Evolutionary conservation across 2,113 vertebrate species (phyloP), one percentile per base, ranked within the genome.

Genomic region (Oplegnathus fasciatus): DNA sequence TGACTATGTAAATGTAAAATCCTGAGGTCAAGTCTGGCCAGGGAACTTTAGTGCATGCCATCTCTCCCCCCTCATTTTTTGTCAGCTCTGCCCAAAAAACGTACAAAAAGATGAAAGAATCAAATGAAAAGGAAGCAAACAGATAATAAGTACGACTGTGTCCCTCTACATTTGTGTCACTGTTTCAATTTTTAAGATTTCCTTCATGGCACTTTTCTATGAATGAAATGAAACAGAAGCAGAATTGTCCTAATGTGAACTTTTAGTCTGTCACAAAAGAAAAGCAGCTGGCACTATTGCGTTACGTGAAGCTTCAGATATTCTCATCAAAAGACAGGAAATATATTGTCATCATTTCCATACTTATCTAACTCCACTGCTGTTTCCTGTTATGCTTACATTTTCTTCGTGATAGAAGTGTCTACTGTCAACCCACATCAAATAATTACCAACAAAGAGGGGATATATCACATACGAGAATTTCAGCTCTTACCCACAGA

Each of bases 301-400:
- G 20, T 77, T 68, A n/a, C 22, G 9, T 15, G 44, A 70, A 42
- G 57, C 3, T 2, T 32, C 15, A 0, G 4, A 48, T 28, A 7
- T n/a, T 50, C 6, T 42, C 2, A 55, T 54, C 5, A 8, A 5
- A 28, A 4, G 11, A 69, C 37, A 80, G 26, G 50, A 80, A 83
- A 73, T 26, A 6, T 0, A 68, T 9, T 14, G 2, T 40, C 22
- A 40, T 17, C 24, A 34, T 42, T 1, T 60, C 9, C 10, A 0
- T 17, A 37, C 17, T n/a, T 68, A 66, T 64, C 75, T 32, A 20
- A 0, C 6, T 18, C 1, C 28, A 1, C 20, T 18, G 0, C 22
- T 5, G 22, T 52, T 87, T 87, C 82, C 82, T 80, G 75, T 82
- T 76, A 17, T 26, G 20, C 40, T 75, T 42, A 72, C 1, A 9